Evolutionary conservation across 1,140 invertebrate species (phyloP).

Genomic region (Monochamus saltuarius): DNA sequence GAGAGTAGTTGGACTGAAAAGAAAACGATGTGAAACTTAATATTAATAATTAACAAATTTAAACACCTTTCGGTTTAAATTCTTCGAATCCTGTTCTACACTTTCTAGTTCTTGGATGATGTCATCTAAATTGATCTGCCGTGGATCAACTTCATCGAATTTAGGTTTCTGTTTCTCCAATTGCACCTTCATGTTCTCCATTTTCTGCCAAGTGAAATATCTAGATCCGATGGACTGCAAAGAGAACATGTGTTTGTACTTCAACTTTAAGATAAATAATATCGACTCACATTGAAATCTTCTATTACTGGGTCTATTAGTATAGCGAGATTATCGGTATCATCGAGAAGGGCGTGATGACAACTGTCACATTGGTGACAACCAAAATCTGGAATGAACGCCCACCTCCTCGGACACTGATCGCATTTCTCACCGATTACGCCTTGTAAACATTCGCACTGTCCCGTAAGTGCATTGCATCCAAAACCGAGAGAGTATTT

Average conservation of each 20-base stretch:
- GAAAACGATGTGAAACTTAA: not conserved
- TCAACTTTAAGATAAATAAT: not conserved
- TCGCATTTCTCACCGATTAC: constrained; percentile 96
- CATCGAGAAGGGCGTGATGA: constrained; percentile 82
- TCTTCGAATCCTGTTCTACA: constrained; percentile 60
- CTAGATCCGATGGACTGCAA: constrained; percentile 68
- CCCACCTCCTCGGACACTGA: constrained; percentile 84
- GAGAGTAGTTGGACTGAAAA: constrained; percentile 44
- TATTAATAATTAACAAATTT: not conserved
- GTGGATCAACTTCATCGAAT: constrained; percentile 66
- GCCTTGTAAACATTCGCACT: constrained; percentile 92
- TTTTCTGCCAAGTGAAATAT: constrained; percentile 74
- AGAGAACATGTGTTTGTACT: constrained; percentile 15
- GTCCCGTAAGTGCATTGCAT: constrained; percentile 84
- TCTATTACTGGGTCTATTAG: constrained; percentile 65
- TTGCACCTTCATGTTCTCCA: constrained; percentile 73
- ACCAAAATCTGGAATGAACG: constrained; percentile 66
- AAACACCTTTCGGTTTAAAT: constrained; percentile 57
- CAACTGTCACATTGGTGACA: constrained; percentile 87
- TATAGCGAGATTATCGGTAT: constrained; percentile 72
- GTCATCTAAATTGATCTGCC: constrained; percentile 56
- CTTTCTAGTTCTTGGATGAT: constrained; percentile 57
- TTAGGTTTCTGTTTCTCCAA: constrained; percentile 63
- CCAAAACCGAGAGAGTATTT: constrained; percentile 87
- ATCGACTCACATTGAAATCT: constrained; percentile 66